Evolutionary conservation across 2,888 invertebrate genomes (phyloP), one percentile per base, ranked within the genome.

Genomic region (Antheraea assamensis): DNA sequence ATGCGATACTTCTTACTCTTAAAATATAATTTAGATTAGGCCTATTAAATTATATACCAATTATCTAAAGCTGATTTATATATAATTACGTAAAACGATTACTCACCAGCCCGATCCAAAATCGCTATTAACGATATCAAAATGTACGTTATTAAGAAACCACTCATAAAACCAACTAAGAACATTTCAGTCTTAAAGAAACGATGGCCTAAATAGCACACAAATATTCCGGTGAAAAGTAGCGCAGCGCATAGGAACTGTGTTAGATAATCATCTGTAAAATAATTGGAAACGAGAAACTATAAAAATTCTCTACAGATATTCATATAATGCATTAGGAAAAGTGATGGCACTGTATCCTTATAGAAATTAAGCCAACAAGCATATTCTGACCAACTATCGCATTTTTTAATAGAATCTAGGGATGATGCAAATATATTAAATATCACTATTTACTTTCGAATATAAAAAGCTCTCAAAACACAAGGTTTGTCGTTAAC

Each of bases 161-260:
- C 96, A 77, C 94, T 91, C 71, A 96, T 83, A 78, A 95, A 95
- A n/a, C 96, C 96, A 72, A 96, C 89, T 8, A 96, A 78, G 80
- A 96, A 96, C 89, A 96, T 95, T 82, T 96, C 96, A 77, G 92
- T 90, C 85, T 95, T 95, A 84, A 96, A 96, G 86, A 95, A 96
- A 70, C 92, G 90, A 83, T 97, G 96, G 8, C 97, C 97, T 73
- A 95, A 90, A 84, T 96, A 95, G 76, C 96, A 95, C 0, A 96
- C 81, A 78, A 96, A 95, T 3, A 96, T 70, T 19, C 97, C 97
- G 68, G 96, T 76, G 79, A 97, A 95, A 24, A 96, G 83, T 42
- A 95, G 82, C 2, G 92, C 75, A 0, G 95, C 95, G 79, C 95
- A 96, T 13, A 95, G 81, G 17, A 95, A 71, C 75, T 82, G 95